Evolutionary conservation across 2,113 vertebrate species (phyloP).

Genomic region (Megaceryle maxima): DNA sequence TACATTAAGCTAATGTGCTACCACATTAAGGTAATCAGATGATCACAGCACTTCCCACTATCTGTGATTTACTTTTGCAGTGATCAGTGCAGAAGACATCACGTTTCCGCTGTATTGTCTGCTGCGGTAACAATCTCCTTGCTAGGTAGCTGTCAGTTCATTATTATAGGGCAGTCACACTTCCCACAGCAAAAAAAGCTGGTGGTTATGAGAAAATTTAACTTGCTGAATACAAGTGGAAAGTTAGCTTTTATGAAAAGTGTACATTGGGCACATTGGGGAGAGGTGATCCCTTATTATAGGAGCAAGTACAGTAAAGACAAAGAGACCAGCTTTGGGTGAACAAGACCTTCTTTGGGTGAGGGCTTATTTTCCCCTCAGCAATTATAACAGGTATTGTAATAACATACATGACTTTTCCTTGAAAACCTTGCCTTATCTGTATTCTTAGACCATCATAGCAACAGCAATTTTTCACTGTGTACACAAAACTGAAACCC

Average conservation of each 20-base stretch:
- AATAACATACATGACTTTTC: background rate
- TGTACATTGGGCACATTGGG: background rate
- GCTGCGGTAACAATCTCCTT: background rate
- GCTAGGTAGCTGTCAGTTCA: background rate
- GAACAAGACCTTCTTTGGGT: background rate
- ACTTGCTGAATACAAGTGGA: background rate
- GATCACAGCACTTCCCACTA: background rate
- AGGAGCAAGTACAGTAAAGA: background rate
- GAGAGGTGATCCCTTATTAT: background rate
- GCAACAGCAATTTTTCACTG: background rate
- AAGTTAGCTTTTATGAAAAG: background rate
- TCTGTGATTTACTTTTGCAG: background rate
- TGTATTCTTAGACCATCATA: background rate
- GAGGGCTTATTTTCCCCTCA: accelerated
- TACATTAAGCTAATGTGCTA: slow-evolving; percentile 31
- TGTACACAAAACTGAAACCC: background rate
- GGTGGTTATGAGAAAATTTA: background rate
- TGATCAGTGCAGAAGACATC: background rate
- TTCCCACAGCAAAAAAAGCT: background rate
- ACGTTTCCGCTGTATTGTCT: background rate
- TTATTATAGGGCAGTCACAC: background rate
- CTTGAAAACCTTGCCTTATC: background rate
- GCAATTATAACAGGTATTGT: background rate
- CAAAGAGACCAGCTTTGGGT: background rate
- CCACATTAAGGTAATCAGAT: slow-evolving; percentile 44